Evolutionary conservation across 2,113 vertebrate species (phyloP), one percentile per base, ranked within the genome.

Genomic region (Lagopus leucura): DNA sequence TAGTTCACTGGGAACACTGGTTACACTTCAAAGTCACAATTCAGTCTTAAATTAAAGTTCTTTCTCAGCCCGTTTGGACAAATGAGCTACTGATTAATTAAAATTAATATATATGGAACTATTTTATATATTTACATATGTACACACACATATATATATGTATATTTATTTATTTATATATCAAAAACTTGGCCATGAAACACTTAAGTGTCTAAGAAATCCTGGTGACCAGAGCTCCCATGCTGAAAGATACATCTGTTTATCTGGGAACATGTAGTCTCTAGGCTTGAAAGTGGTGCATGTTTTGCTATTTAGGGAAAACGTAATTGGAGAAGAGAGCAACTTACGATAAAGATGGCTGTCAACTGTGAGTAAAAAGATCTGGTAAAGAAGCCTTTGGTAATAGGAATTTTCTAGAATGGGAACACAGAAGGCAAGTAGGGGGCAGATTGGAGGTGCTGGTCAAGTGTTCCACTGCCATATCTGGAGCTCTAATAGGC

Each of bases 251-350:
- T 50, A 30, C 6, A 63, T 77, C 13, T 21, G 10, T 76, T 80
- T 64, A 17, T 30, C 11, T 40, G 20, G 22, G 12, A 0, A 0
- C 11, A 6, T 43, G 15, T 22, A 43, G 27, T 50, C 20, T 50
- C 13, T 34, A 79, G 61, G 2, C 32, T 50, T 60, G 15, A 50
- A 55, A 63, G 12, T 24, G 57, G 20, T 17, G 34, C 74, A 71
- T 60, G 40, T 40, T 81, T 63, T 81, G 19, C 11, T 20, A 40
- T 74, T 78, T 40, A 45, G 20, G 16, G n/a, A 63, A 45, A 63
- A 27, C 4, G 6, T 8, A 27, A 13, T 12, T 73, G 60, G 20
- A 30, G 36, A 73, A 63, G 47, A 58, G 10, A 45, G 20, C 34
- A 42, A 21, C n/a, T 63, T 69, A 17, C 58, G 73, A 64, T 82